Evolutionary conservation across 2,113 vertebrate species (phyloP).

Genomic region (Ciconia maguari): DNA sequence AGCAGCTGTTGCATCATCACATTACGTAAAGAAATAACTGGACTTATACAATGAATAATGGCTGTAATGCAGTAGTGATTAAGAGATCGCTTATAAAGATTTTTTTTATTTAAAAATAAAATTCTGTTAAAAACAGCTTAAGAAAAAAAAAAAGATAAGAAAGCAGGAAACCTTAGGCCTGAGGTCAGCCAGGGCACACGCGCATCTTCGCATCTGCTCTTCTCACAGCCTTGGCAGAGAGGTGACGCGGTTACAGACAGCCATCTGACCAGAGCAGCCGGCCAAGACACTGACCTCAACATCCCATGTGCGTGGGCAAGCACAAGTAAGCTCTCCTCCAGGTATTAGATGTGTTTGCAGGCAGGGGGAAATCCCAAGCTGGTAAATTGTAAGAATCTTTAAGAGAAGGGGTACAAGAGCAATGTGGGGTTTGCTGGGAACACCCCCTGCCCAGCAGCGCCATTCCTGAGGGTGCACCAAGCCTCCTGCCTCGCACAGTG

Average conservation of each 20-base stretch:
- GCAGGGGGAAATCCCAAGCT: neutral
- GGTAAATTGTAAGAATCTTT: neutral
- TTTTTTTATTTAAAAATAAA: slow-evolving; percentile 76
- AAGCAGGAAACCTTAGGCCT: slow-evolving; percentile 47
- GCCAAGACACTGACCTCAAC: neutral
- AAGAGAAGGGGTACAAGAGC: neutral
- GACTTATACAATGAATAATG: slow-evolving; percentile 71
- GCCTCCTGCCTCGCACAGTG: neutral
- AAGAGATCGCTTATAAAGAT: slow-evolving; percentile 67
- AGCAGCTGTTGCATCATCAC: slow-evolving; percentile 54
- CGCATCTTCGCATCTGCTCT: slow-evolving; percentile 24
- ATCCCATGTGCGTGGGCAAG: accelerated
- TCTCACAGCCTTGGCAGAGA: slow-evolving; percentile 53
- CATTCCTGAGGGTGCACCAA: neutral
- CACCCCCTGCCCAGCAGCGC: neutral
- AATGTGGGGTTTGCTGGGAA: neutral
- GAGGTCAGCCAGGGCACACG: slow-evolving; percentile 44
- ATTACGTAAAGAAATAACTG: slow-evolving; percentile 66
- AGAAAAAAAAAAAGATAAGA: neutral
- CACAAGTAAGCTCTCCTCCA: neutral
- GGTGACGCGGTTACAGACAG: neutral
- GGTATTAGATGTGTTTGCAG: neutral
- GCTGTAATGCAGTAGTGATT: slow-evolving; percentile 69
- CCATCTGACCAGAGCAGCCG: slow-evolving; percentile 11
- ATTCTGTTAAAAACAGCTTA: slow-evolving; percentile 74